Evolutionary conservation across 1,140 invertebrate species (phyloP).

Genomic region (Bathynomus jamesi): DNA sequence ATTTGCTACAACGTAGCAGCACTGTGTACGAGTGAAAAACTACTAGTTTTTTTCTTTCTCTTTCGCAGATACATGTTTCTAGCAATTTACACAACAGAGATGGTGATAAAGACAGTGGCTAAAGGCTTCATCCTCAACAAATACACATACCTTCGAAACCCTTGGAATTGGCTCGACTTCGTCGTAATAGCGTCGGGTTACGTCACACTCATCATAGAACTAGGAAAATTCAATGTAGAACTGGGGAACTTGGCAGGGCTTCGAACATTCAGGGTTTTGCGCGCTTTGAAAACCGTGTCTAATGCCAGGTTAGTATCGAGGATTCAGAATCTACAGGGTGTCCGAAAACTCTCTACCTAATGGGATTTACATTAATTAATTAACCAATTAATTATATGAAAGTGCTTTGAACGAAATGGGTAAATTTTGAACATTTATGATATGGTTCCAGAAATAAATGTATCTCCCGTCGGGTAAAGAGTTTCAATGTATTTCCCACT

Average conservation of each 20-base stretch:
- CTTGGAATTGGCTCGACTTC: slow-evolving; percentile 97
- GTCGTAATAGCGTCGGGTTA: slow-evolving; percentile 89
- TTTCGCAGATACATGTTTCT: slow-evolving; percentile 93
- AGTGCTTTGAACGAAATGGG: too few relatives aligned
- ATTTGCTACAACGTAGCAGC: too few relatives aligned
- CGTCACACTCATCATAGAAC: slow-evolving; percentile 80
- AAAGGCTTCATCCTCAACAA: slow-evolving; percentile 92
- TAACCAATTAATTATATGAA: too few relatives aligned
- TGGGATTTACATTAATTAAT: too few relatives aligned
- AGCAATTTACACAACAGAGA: slow-evolving; percentile 89
- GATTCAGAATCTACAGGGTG: too few relatives aligned
- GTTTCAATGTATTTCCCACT: too few relatives aligned
- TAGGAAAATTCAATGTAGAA: slow-evolving; percentile 42
- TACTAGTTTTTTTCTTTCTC: too few relatives aligned
- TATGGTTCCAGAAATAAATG: too few relatives aligned
- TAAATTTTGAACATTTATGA: too few relatives aligned
- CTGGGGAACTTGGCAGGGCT: slow-evolving; percentile 78
- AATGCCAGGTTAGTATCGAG: slow-evolving; percentile 84
- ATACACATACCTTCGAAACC: slow-evolving; percentile 90
- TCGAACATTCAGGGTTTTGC: slow-evolving; percentile 83
- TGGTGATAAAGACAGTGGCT: slow-evolving; percentile 89
- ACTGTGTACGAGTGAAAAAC: too few relatives aligned
- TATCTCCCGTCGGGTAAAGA: too few relatives aligned
- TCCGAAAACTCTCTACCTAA: too few relatives aligned
- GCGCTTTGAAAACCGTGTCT: slow-evolving; percentile 91